Evolutionary conservation across 2,888 invertebrate genomes (phyloP).

Genomic region (Caenorhabditis auriculariae): DNA sequence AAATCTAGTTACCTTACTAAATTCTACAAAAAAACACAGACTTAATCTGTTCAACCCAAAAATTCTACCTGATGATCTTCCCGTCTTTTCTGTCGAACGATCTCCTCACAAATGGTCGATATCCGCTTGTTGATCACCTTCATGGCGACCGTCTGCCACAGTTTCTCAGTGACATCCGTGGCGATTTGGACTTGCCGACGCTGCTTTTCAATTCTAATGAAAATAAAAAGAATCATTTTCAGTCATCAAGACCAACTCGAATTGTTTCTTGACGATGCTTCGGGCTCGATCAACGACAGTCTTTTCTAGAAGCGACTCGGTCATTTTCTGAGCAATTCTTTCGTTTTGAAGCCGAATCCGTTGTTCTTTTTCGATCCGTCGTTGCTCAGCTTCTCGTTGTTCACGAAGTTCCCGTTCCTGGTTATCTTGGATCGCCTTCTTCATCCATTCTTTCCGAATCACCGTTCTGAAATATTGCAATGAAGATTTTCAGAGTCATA

Average conservation of each 20-base stretch:
- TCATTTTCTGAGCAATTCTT: neutral
- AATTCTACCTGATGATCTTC: neutral
- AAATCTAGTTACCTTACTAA: no score
- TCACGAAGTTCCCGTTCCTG: no score
- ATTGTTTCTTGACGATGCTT: neutral
- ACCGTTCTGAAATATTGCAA: no score
- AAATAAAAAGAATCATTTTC: no score
- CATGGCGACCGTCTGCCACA: constrained; percentile 6
- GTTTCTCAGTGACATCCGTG: constrained; percentile 1
- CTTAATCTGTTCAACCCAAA: no score
- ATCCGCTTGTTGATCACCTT: constrained; percentile 7
- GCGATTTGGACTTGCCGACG: constrained; percentile 7
- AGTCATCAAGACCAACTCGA: no score
- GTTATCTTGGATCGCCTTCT: no score
- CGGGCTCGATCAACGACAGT: constrained; percentile 5
- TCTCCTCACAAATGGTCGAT: constrained; percentile 5
- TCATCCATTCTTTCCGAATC: no score
- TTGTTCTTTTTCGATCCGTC: no score
- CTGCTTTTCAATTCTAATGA: constrained; percentile 4
- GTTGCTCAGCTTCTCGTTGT: no score
- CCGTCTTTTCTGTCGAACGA: constrained; percentile 12
- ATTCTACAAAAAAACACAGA: no score
- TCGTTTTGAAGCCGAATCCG: constrained; percentile 1
- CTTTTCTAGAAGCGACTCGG: constrained; percentile 9
- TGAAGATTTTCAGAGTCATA: no score